Evolutionary conservation across 2,888 invertebrate species (phyloP).

Genomic region (Oscheius myriophilus): DNA sequence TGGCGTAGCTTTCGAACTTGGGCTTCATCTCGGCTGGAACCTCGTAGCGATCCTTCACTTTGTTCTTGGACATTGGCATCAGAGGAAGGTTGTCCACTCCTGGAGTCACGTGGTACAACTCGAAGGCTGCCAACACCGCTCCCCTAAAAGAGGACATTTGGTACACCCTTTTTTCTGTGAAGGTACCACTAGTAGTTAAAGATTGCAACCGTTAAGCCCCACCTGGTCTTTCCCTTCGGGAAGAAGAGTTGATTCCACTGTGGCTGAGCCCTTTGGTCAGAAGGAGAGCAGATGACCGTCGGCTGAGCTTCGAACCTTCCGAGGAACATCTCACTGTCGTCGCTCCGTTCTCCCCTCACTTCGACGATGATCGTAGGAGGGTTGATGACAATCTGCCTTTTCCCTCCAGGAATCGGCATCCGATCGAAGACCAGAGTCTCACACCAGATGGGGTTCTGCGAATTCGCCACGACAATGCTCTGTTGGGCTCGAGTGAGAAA

Average conservation of each 20-base stretch:
- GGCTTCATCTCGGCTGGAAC: conserved; percentile 60
- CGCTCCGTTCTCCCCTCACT: conserved; percentile 56
- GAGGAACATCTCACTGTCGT: conserved; percentile 55
- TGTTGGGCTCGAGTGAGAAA: conserved; percentile 57
- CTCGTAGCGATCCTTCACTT: conserved; percentile 32
- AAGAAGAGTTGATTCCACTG: conserved; percentile 60
- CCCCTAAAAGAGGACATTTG: conserved; percentile 56
- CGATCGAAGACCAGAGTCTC: conserved; percentile 64
- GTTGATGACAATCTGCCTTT: conserved; percentile 44
- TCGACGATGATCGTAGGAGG: conserved; percentile 64
- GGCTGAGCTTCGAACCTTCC: conserved; percentile 59
- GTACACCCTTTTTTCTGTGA: too few species aligned
- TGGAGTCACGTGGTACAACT: conserved; percentile 47
- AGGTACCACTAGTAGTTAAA: too few species aligned
- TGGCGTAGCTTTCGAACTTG: conserved; percentile 54
- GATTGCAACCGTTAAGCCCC: too few species aligned
- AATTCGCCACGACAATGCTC: conserved; percentile 56
- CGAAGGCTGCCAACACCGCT: conserved; percentile 55
- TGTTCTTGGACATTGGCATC: conserved; percentile 40
- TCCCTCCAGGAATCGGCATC: conserved; percentile 57
- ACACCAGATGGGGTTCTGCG: conserved; percentile 67
- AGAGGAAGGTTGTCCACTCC: conserved; percentile 37
- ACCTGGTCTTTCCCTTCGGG: conserved; percentile 43
- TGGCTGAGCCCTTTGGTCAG: conserved; percentile 46
- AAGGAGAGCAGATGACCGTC: conserved; percentile 44